These are phyloP conservation scores for Drosophila siamana DNA, from an alignment of 2,888 invertebrate species.

Conservation along the genomic window DNA sequence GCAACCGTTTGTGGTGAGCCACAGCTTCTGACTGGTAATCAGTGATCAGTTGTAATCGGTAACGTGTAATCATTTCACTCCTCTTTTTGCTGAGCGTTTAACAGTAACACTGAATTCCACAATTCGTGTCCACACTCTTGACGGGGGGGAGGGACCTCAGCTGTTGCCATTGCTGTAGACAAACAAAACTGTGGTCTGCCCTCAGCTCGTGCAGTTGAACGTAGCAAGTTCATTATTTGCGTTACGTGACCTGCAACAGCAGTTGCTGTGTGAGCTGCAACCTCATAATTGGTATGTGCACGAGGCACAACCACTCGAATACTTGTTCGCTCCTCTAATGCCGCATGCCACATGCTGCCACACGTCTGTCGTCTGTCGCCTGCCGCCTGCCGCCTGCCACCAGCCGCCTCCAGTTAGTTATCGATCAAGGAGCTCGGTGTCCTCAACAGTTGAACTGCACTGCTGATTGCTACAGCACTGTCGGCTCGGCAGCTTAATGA, in stretches of 20 bases:
- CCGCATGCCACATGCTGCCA: constrained; percentile 4
- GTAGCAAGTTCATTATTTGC: constrained; percentile 71
- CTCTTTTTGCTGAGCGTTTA: constrained; percentile 38
- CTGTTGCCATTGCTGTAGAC: constrained; percentile 14
- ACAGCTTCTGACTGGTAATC: constrained; percentile 27
- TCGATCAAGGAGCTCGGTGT: background rate
- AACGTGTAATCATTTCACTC: constrained; percentile 62
- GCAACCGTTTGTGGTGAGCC: background rate
- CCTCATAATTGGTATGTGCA: constrained; percentile 63
- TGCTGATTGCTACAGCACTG: background rate
- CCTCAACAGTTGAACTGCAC: background rate
- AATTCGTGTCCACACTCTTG: constrained; percentile 8
- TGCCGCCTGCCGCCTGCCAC: constrained; percentile 6
- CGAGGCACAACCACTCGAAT: constrained; percentile 35
- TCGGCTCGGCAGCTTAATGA: background rate
- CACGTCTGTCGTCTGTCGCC: background rate
- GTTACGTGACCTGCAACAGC: constrained; percentile 70
- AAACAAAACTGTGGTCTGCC: constrained; percentile 55
- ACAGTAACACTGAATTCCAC: constrained; percentile 14
- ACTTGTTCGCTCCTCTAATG: constrained; percentile 7
- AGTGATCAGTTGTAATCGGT: constrained; percentile 55
- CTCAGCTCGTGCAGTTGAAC: constrained; percentile 4
- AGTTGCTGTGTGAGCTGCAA: constrained; percentile 35
- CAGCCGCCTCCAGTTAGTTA: background rate
- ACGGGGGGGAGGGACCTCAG: background rate